These are phyloP conservation scores for Microctonus brassicae DNA, from an alignment of 2,888 invertebrate species.

Conservation along the genomic window DNA sequence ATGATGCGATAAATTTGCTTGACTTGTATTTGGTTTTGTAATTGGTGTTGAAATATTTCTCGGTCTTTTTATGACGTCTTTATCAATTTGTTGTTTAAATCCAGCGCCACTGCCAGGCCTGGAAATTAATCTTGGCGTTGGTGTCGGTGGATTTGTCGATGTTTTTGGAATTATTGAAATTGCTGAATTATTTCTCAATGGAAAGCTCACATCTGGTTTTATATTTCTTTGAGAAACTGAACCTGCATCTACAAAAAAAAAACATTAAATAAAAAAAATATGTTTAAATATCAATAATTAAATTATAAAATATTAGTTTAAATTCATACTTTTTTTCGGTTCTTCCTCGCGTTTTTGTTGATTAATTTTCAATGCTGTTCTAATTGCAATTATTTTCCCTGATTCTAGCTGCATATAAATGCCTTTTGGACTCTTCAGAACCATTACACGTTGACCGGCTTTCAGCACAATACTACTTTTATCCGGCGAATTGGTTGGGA, in stretches of 20 bases:
- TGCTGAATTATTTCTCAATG: slow-evolving; percentile 67
- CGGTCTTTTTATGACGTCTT: slow-evolving; percentile 58
- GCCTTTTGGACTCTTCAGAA: slow-evolving; percentile 94
- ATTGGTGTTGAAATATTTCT: slow-evolving; percentile 64
- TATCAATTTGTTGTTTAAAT: slow-evolving; percentile 64
- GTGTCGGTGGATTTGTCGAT: slow-evolving; percentile 49
- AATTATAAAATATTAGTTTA: slow-evolving; percentile 3
- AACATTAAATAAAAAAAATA: too few species aligned
- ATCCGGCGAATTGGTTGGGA: slow-evolving; percentile 91
- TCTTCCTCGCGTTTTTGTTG: slow-evolving; percentile 71
- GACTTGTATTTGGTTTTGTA: slow-evolving; percentile 63
- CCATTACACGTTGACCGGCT: slow-evolving; percentile 94
- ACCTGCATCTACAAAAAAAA: slow-evolving; percentile 48
- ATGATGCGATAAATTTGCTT: slow-evolving; percentile 61
- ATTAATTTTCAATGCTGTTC: slow-evolving; percentile 80
- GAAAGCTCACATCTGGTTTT: slow-evolving; percentile 64
- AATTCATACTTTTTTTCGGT: slow-evolving; percentile 64
- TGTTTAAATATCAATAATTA: too few species aligned
- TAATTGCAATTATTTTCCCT: slow-evolving; percentile 94
- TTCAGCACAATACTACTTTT: slow-evolving; percentile 91
- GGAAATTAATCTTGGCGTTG: slow-evolving; percentile 50
- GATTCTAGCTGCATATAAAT: slow-evolving; percentile 96
- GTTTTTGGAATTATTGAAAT: slow-evolving; percentile 69
- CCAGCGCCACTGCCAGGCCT: slow-evolving; percentile 56
- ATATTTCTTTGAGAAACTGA: slow-evolving; percentile 53